Conservation (phyloP, 2,888 invertebrate genomes). For the Agrochola macilenta region DNA sequence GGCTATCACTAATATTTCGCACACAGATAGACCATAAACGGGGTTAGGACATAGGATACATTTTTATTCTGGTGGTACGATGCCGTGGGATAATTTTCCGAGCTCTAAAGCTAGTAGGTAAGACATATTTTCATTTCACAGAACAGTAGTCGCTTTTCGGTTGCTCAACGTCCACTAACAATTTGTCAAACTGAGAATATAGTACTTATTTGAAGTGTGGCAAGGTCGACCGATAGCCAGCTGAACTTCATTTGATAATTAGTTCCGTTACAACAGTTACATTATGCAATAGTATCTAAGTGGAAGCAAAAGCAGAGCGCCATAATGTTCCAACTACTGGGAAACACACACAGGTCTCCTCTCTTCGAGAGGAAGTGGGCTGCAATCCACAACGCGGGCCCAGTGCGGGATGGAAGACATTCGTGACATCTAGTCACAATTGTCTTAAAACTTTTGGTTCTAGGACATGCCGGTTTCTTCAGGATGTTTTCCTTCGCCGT, state of each 20-base stretch:
- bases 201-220: conserved; percentile 5
- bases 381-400: background rate
- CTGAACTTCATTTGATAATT: background rate
- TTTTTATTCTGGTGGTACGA: background rate
- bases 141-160: conserved; percentile 5
- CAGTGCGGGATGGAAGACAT: background rate
- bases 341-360: background rate
- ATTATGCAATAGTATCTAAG: background rate
- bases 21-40: no score
- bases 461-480: background rate
- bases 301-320: background rate
- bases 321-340: background rate
- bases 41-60: no score
- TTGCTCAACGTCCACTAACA: conserved; percentile 21
- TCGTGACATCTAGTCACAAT: background rate
- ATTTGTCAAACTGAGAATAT: conserved; percentile 18
- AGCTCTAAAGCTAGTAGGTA: no score
- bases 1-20: no score
- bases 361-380: background rate
- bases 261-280: background rate
- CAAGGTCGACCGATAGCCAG: background rate
- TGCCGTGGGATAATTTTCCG: background rate
- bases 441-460: background rate
- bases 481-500: background rate
- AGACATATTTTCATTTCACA: background rate